Base-by-base conservation (phyloP, 2,888 invertebrate species). In the Andrena minutula region DNA sequence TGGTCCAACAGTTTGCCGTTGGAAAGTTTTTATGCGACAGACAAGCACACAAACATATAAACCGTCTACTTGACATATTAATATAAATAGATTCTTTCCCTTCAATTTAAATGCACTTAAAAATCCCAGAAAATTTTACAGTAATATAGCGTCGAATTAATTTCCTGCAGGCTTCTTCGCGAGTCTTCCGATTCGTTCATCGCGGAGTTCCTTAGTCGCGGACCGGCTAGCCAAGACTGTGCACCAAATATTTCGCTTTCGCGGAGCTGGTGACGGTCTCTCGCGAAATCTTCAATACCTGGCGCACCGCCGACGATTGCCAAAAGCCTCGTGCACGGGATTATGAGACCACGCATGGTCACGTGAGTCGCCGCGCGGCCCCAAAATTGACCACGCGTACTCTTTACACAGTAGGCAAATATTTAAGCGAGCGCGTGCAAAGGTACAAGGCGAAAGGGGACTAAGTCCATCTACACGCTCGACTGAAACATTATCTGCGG, bases 321-420 rank as follows among this genome's bases (percentile, higher is more conserved):
- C 86, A 86, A 66, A 66, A 71, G 75, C 82, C 77, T 82, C 84
- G 73, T 73, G 75, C 63, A 70, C 82, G 8, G 63, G 51, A 56
- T 47, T 53, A 60, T 26, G 53, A 41, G 71, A 32, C 23, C 32
- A 49, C 8, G 35, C 23, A 16, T 35, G 32, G 66, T 75, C 83
- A 83, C 71, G 82, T 69, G 83, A 72, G 41, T 41, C 65, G 30
- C 35, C 35, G 51, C 35, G 12, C 49, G 65, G 35, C 41, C 10
- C 10, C 8, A 16, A 60, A 53, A 12, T 53, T 23, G 2, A 32
- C n/a, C 16, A 6, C 23, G 12, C 8, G 8, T 7, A 23, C 32
- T 60, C 32, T 41, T 16, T 16, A 10, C 35, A 6, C 49, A 26
- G 16, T 2, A 8, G 4, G 61, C 49, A 63, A 68, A 78, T 72